Conservation (phyloP, 1,140 invertebrate genomes). For the Gerris buenoi region DNA sequence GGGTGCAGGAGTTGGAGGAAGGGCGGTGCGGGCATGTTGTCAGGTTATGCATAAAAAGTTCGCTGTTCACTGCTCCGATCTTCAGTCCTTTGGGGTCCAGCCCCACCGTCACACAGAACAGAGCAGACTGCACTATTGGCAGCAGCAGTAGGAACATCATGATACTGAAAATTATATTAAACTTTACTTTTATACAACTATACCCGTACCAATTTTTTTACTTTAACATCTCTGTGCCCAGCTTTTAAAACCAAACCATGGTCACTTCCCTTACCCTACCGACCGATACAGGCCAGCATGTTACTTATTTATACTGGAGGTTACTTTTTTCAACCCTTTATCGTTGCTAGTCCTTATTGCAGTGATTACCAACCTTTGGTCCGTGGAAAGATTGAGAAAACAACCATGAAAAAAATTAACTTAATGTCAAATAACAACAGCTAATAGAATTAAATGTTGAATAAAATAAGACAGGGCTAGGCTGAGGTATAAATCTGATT, state of each 20-base stretch:
- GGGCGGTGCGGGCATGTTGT: constrained; percentile 28
- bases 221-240: not conserved
- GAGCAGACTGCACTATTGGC: constrained; percentile 42
- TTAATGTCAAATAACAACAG: too few relatives aligned
- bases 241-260: not conserved
- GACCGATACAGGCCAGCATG: not conserved
- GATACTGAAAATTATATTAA: constrained; percentile 35
- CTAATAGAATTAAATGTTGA: too few relatives aligned
- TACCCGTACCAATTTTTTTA: not conserved
- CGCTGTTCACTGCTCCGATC: constrained; percentile 39
- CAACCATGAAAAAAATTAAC: too few relatives aligned
- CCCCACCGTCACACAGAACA: constrained; percentile 45
- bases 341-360: not conserved
- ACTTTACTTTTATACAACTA: too few relatives aligned
- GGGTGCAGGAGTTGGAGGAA: constrained; percentile 42
- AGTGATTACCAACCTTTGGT: too few relatives aligned
- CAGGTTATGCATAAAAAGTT: constrained; percentile 22
- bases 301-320: not conserved
- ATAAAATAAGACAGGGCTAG: too few relatives aligned
- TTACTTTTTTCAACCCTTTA: not conserved
- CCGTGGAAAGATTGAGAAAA: too few relatives aligned
- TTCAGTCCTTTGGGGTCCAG: constrained; percentile 38
- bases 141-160: constrained; percentile 42
- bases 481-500: too few relatives aligned
- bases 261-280: not conserved